Evolutionary conservation across 2,888 invertebrate genomes (phyloP).

Genomic region (Cloeon dipterum): DNA sequence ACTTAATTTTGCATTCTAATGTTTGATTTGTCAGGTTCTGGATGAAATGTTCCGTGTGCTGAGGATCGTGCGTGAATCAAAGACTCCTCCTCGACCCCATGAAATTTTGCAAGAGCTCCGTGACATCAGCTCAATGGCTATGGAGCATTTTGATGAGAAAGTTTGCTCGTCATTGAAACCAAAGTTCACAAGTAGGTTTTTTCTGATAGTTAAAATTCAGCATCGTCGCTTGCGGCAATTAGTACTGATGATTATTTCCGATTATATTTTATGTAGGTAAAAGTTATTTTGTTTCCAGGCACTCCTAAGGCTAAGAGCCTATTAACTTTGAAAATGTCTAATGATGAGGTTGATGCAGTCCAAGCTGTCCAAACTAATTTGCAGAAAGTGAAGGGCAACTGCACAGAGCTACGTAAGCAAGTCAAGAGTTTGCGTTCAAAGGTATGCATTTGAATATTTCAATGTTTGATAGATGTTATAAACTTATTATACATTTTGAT

Average conservation of each 20-base stretch:
- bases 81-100: conserved; percentile 46
- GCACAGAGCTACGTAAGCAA: not conserved
- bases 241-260: not conserved
- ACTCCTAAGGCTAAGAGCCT: no score
- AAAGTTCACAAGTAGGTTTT: no score
- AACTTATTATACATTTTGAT: not conserved
- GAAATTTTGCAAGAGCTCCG: conserved; percentile 71
- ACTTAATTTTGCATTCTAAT: conserved; percentile 5
- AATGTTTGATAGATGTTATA: no score
- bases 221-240: no score
- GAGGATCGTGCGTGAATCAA: conserved; percentile 35
- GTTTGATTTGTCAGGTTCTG: conserved; percentile 36
- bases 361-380: no score
- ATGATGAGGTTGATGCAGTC: no score
- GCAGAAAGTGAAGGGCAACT: not conserved
- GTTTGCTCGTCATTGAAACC: no score
- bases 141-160: conserved; percentile 87
- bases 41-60: conserved; percentile 69
- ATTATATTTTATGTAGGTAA: no score
- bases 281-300: no score
- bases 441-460: no score
- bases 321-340: no score
- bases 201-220: no score
- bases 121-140: conserved; percentile 86
- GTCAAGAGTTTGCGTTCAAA: not conserved